Percentiles rank a stretch among this genome's conserved stretches.
phyloP scores from a whole-genome alignment of 2,888 invertebrate species.

The Monopis laevigella region DNA sequence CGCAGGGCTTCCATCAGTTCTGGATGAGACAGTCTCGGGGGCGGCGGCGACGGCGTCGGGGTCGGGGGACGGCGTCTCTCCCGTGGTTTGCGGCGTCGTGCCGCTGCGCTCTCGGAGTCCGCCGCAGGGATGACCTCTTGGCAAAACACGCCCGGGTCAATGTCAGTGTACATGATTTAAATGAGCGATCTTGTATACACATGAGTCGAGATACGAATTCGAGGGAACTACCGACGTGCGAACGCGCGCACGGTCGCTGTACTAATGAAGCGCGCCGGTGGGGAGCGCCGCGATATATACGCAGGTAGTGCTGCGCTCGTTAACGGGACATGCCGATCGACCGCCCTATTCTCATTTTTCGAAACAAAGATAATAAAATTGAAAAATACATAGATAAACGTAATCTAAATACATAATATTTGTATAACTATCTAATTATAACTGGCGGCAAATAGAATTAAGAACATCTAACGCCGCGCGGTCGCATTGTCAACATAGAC shows the following conservation, averaged over 20 bases:
- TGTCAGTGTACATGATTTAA: conserved; percentile 50
- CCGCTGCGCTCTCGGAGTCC: conserved; percentile 37
- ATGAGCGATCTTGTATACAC: conserved; percentile 52
- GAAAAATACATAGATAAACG: conserved; percentile 5
- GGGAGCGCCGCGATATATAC: conserved; percentile 62
- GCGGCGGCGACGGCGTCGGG: conserved; percentile 53
- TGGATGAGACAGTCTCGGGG: conserved; percentile 64
- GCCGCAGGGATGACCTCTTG: conserved; percentile 56
- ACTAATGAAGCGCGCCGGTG: conserved; percentile 57
- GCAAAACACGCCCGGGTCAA: conserved; percentile 58
- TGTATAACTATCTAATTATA: too few species aligned
- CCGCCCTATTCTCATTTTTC: conserved; percentile 61
- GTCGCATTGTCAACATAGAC: neutral
- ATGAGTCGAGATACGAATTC: conserved; percentile 46
- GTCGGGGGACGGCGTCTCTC: conserved; percentile 34
- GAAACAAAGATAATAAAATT: conserved; percentile 43
- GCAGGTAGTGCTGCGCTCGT: conserved; percentile 55
- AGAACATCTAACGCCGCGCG: too few species aligned
- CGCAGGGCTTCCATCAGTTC: conserved; percentile 67
- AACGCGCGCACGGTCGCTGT: conserved; percentile 61
- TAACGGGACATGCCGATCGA: conserved; percentile 62
- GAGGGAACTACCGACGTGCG: conserved; percentile 52
- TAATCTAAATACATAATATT: neutral
- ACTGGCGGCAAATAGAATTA: too few species aligned
- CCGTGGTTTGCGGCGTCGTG: conserved; percentile 31